Evolutionary conservation across 2,888 invertebrate species (phyloP).

Genomic region (Lithophane socia): DNA sequence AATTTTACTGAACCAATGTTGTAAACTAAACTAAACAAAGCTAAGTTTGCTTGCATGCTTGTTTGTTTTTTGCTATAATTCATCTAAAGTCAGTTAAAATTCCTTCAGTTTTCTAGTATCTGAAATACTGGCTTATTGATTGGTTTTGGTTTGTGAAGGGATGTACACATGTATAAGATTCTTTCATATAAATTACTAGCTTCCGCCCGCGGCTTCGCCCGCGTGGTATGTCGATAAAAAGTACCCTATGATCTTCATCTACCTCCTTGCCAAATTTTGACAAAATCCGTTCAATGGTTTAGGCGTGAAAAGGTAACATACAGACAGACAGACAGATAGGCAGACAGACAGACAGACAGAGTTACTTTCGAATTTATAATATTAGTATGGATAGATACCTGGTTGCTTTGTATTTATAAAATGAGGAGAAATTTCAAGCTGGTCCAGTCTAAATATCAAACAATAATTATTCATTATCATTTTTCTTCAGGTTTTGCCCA

Average conservation of each 20-base stretch:
- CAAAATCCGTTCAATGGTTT: too few species aligned
- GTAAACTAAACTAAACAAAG: background rate
- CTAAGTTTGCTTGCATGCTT: too few species aligned
- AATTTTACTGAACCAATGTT: background rate
- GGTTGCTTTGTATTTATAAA: background rate
- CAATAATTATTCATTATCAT: background rate
- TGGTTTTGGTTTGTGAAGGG: background rate
- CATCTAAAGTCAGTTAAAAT: background rate
- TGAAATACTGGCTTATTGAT: background rate
- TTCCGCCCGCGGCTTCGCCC: too few species aligned
- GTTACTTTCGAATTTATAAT: too few species aligned
- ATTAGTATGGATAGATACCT: background rate
- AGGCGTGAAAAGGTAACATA: too few species aligned
- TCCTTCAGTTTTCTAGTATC: too few species aligned
- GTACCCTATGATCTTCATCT: too few species aligned
- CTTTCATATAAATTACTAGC: background rate
- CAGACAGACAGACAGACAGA: too few species aligned
- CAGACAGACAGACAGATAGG: too few species aligned
- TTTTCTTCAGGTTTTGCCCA: conserved; percentile 86
- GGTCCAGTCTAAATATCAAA: background rate
- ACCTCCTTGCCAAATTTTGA: too few species aligned
- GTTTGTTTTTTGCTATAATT: background rate
- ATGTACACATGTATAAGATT: background rate
- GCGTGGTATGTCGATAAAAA: too few species aligned
- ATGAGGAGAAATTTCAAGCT: background rate